phyloP scores from a whole-genome alignment of 2,113 vertebrate species.

The Monarcha castaneiventris region DNA sequence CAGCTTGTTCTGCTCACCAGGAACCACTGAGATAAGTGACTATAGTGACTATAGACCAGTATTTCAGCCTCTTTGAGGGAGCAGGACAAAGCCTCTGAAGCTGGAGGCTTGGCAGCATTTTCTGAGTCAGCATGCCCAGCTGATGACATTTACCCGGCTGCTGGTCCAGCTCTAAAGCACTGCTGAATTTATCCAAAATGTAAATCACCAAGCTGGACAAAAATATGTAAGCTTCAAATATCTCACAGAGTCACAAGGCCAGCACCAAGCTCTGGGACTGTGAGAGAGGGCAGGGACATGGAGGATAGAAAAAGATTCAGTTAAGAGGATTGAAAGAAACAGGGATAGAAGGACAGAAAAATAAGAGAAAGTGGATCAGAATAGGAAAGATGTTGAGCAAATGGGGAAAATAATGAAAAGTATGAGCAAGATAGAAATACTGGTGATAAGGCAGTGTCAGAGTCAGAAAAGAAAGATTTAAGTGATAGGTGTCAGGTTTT shows the following conservation, averaged over 20 bases:
- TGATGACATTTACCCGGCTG: constrained; percentile 7
- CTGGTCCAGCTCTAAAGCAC: background rate
- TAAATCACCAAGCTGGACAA: background rate
- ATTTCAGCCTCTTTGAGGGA: background rate
- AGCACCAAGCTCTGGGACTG: background rate
- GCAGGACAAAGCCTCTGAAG: background rate
- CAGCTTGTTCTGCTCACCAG: background rate
- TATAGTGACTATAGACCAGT: background rate
- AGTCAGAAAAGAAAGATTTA: background rate
- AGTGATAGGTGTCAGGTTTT: background rate
- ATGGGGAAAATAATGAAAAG: background rate
- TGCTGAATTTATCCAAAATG: background rate
- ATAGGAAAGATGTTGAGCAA: background rate
- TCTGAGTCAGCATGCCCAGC: background rate
- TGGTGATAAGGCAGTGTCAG: background rate
- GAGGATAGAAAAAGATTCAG: background rate
- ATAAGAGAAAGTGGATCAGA: background rate
- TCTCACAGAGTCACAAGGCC: background rate
- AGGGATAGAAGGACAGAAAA: background rate
- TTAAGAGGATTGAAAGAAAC: background rate
- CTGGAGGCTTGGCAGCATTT: background rate
- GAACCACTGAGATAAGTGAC: background rate
- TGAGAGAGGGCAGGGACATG: background rate
- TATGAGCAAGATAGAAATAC: background rate
- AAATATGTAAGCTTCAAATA: background rate